Base-by-base conservation (phyloP, 2,888 invertebrate genomes). In the Linyphia triangularis region DNA sequence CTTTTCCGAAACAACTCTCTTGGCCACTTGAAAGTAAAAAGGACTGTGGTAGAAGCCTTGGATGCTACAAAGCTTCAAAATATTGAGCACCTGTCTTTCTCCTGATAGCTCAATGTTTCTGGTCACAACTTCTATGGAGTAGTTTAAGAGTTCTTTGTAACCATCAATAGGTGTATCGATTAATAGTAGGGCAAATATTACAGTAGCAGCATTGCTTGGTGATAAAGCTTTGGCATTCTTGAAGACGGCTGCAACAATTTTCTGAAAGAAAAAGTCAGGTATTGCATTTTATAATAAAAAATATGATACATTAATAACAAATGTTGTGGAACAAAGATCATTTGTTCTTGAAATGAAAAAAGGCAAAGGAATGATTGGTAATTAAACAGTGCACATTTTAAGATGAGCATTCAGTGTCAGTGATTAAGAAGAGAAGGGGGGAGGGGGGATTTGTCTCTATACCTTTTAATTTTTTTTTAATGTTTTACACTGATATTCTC, bases 151-250 rank as follows among this genome's bases (percentile, higher is more conserved):
- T 72, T 83, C 63, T 33, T 63, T 72, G 33, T 79, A 86, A 4
- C 86, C 86, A 65, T 86, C 73, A 6, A 86, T 28, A 9, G 86
- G 86, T 16, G 67, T 37, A 1, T 86, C 81, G 24, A 86, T 7
- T 19, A 22, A 33, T 3, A 86, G 57, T 16, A 86, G 22, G 5
- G 86, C 51, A 73, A 86, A 86, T 24, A 73, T 61, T n/a, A 86
- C 51, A 37, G 65, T 79, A 0, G 59, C 16, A 9, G 86, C 86
- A 65, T 86, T 51, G 5, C 30, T 19, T 9, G 86, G 72, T 26
- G 82, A 51, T 5, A 88, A 28, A 5, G 30, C 9, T 13, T 75
- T 37, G 2, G 72, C 69, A 61, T 83, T 88, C 2, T 51, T 6
- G 7, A 63, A 2, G n/a, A 88, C 13, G 13, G 28, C 43, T 6